Conservation (phyloP, 2,797 vertebrate species). For the Danio choprae region DNA sequence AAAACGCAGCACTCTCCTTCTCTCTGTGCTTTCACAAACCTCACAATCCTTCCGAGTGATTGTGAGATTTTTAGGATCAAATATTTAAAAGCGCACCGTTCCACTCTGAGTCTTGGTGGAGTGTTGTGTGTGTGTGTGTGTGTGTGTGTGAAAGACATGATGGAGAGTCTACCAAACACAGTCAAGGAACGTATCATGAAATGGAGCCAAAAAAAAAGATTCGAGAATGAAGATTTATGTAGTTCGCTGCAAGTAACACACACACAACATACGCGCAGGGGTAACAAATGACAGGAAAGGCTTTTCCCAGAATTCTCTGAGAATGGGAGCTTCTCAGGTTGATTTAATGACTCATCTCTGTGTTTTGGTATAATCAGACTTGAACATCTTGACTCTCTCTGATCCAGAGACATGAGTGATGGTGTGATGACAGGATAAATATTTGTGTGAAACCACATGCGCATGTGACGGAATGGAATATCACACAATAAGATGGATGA, state of each 20-base stretch:
- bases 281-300: slow-evolving; percentile 26
- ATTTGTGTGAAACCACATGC: slow-evolving; percentile 50
- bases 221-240: slow-evolving; percentile 20
- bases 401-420: slow-evolving; percentile 46
- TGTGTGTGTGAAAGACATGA: slow-evolving; percentile 33
- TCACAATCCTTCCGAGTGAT: slow-evolving; percentile 22
- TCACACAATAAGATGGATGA: slow-evolving; percentile 38
- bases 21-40: slow-evolving; percentile 37
- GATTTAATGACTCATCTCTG: slow-evolving; percentile 56
- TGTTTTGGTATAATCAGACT: slow-evolving; percentile 54
- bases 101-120: slow-evolving; percentile 6
- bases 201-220: neutral
- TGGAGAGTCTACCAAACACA: neutral
- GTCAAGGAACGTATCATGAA: neutral
- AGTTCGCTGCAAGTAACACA: neutral
- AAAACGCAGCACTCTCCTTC: slow-evolving; percentile 57
- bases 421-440: slow-evolving; percentile 55
- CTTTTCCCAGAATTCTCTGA: slow-evolving; percentile 30
- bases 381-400: slow-evolving; percentile 47
- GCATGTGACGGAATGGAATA: slow-evolving; percentile 52
- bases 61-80: slow-evolving; percentile 28
- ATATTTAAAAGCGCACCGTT: slow-evolving; percentile 26
- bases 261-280: slow-evolving; percentile 6
- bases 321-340: slow-evolving; percentile 37
- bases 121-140: slow-evolving; percentile 30